Conservation (phyloP, 2,113 vertebrate species). For the Halcyon senegalensis region DNA sequence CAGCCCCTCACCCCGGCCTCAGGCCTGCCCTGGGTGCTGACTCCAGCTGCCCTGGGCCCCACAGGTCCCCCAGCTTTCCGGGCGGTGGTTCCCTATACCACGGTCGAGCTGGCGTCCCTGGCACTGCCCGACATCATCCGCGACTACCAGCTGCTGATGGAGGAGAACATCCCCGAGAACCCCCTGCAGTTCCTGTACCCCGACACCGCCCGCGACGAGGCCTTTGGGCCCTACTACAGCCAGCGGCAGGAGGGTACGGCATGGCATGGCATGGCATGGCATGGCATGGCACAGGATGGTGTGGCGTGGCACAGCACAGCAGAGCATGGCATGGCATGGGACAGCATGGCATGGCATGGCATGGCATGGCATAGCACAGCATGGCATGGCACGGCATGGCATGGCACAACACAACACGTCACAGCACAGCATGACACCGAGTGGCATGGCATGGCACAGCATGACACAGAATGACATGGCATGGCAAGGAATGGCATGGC, state of each 20-base stretch:
- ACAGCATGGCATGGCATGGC: too few species aligned
- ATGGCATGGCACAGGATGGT: too few species aligned
- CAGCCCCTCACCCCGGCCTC: not conserved
- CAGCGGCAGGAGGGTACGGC: constrained; percentile 71
- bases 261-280: rapidly evolving
- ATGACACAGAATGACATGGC: constrained; percentile 65
- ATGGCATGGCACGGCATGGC: too few species aligned
- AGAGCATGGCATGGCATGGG: too few species aligned
- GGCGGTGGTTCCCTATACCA: constrained; percentile 88
- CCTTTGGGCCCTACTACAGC: constrained; percentile 86
- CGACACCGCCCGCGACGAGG: constrained; percentile 81
- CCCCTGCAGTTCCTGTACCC: constrained; percentile 90
- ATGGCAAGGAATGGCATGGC: rapidly evolving
- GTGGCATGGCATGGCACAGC: too few species aligned
- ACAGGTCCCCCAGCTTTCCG: constrained; percentile 74
- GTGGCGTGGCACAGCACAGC: too few species aligned
- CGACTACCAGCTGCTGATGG: constrained; percentile 85
- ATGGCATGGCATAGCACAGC: too few species aligned
- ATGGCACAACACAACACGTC: too few species aligned
- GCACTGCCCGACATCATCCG: constrained; percentile 89
- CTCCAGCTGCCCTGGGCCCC: rapidly evolving
- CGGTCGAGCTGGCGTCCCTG: constrained; percentile 81
- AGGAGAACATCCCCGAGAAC: constrained; percentile 85
- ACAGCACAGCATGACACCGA: too few species aligned
- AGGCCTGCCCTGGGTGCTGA: not conserved